phyloP scores from a whole-genome alignment of 1,140 invertebrate genomes.

The Ctenoplectra terminalis region DNA sequence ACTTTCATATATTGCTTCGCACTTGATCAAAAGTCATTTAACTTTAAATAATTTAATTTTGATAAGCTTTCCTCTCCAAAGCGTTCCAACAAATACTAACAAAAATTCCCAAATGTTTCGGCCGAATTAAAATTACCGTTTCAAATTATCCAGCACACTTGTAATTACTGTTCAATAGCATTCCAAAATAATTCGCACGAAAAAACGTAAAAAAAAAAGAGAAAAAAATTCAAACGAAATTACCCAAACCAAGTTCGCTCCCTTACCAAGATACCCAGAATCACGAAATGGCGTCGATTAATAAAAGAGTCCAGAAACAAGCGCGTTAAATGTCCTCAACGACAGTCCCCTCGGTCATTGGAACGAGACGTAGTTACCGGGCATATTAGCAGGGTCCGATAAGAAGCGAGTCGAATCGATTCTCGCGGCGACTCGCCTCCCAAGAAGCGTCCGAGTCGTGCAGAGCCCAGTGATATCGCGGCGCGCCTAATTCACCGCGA shows the following conservation, averaged over 20 bases:
- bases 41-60: not conserved
- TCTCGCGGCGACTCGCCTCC: conserved; percentile 54
- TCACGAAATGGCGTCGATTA: not conserved
- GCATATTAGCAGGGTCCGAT: conserved; percentile 49
- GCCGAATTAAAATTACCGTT: too few species aligned
- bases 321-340: not conserved
- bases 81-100: too few species aligned
- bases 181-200: too few species aligned
- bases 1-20: too few species aligned
- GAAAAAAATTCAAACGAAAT: not conserved
- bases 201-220: too few species aligned
- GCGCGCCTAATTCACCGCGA: conserved; percentile 63
- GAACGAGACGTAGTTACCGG: conserved; percentile 39
- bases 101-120: too few species aligned
- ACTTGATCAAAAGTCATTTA: too few species aligned
- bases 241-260: too few species aligned
- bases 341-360: not conserved
- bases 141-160: not conserved
- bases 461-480: conserved; percentile 60
- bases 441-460: conserved; percentile 52
- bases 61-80: too few species aligned
- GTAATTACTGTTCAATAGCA: too few species aligned
- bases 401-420: conserved; percentile 57
- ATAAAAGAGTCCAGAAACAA: not conserved
- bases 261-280: not conserved